Percentiles rank a stretch among this genome's conserved stretches.
Evolutionary conservation across 2,797 vertebrate genomes (phyloP).

Genomic region (Sebastes nivosus): DNA sequence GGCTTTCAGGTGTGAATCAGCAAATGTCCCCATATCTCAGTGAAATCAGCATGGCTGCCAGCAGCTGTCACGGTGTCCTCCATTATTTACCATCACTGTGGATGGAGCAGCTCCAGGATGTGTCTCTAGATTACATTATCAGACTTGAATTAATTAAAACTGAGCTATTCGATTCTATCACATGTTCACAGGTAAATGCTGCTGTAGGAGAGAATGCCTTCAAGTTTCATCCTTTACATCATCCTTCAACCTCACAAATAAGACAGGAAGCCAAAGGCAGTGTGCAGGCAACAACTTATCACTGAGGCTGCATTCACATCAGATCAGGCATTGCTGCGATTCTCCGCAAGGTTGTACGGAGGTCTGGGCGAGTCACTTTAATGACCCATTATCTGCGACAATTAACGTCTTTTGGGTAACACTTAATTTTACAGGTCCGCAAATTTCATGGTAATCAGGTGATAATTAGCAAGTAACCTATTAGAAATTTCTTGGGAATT

Average conservation of each 20-base stretch:
- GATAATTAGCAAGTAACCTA: too few species aligned
- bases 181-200: background rate
- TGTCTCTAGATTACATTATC: slow-evolving; percentile 6
- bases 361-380: too few species aligned
- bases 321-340: too few species aligned
- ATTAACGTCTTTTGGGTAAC: too few species aligned
- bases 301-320: background rate
- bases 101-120: slow-evolving; percentile 10
- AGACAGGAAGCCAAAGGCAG: background rate
- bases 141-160: slow-evolving; percentile 5
- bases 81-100: slow-evolving; percentile 20
- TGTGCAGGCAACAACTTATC: background rate
- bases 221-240: background rate
- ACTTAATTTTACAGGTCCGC: too few species aligned
- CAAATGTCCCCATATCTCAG: background rate
- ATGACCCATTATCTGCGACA: too few species aligned
- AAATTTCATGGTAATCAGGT: too few species aligned
- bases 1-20: background rate
- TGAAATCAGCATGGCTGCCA: background rate
- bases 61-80: slow-evolving; percentile 14
- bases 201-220: background rate
- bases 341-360: too few species aligned
- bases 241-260: background rate
- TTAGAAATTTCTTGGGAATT: too few species aligned
- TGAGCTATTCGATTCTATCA: background rate